Evolutionary conservation across 2,888 invertebrate species (phyloP), one percentile per base, ranked within the genome.

Genomic region (Halocaridina rubra): DNA sequence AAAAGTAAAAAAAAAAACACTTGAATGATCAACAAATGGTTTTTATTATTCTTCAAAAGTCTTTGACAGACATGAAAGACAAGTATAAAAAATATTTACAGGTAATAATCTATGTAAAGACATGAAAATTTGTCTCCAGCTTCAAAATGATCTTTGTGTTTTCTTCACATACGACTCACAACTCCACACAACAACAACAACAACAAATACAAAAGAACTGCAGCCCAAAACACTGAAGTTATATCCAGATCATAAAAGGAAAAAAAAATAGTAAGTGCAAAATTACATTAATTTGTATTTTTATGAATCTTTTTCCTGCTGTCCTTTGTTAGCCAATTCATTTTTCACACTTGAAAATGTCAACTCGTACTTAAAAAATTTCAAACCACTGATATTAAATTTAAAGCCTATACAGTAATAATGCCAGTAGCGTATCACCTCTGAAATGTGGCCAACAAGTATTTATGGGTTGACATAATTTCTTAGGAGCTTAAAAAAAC

Each of bases 41-140:
- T 82, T 84, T n/a, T n/a, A n/a, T n/a, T 78, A 78, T 84, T 78
- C 61, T 78, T 78, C 71, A 84, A 84, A 77, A 57, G 46, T 78
- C 71, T 81, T 84, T n/a, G 78, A 84, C 82, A 84, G 82, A 84
- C 82, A 78, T 84, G 82, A 84, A 84, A 84, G 82, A 84, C 82
- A 59, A 84, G 82, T 84, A 84, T 84, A 84, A 84, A 84, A 82
- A 84, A 84, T 84, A 84, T 84, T 69, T 84, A 84, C 82, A 82
- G 46, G 57, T 77, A 57, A 30, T 79, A 69, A 72, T 77, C 82
- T 39, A 53, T 46, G 69, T 53, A 10, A 46, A 59, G 78, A 39
- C 71, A 61, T 78, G 53, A 78, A 75, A 53, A 72, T 4, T 78
- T 72, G 59, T 53, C 72, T 72, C 82, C 72, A 82, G 82, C 72